phyloP scores from a whole-genome alignment of 2,797 vertebrate genomes.

The Antennarius maculatus region DNA sequence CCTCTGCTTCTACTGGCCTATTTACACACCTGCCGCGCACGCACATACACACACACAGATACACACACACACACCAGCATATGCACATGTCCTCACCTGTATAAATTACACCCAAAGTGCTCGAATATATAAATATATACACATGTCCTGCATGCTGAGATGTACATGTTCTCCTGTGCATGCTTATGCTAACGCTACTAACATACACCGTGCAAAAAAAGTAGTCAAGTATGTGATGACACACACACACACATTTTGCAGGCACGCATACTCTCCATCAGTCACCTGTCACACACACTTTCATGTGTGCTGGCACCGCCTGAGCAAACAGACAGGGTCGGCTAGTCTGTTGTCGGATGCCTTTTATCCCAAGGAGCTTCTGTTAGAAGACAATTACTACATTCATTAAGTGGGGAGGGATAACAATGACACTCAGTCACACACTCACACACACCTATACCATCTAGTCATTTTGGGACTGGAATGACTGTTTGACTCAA shows the following conservation, averaged over 20 bases:
- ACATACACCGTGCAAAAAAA: not conserved
- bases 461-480: too few species aligned
- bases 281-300: conserved; percentile 49
- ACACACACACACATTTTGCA: conserved; percentile 22
- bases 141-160: not conserved
- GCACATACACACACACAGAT: conserved; percentile 10
- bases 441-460: too few species aligned
- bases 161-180: not conserved
- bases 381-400: conserved; percentile 29
- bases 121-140: not conserved
- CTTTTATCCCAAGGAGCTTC: conserved; percentile 17
- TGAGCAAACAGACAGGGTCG: conserved; percentile 45
- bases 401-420: conserved; percentile 30
- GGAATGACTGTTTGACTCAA: too few species aligned
- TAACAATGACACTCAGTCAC: not conserved
- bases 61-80: not conserved
- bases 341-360: conserved; percentile 13
- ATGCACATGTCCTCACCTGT: not conserved
- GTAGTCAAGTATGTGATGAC: not conserved
- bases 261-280: conserved; percentile 14
- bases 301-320: conserved; percentile 28
- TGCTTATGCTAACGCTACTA: not conserved
- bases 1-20: conserved; percentile 58
- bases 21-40: conserved; percentile 78
- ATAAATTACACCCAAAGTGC: conserved; percentile 25